A percentile compares a stretch with the other conserved stretches of the same genome.
Evolutionary conservation across 2,113 vertebrate species (phyloP).

Genomic region (Aspiorhynchus laticeps): DNA sequence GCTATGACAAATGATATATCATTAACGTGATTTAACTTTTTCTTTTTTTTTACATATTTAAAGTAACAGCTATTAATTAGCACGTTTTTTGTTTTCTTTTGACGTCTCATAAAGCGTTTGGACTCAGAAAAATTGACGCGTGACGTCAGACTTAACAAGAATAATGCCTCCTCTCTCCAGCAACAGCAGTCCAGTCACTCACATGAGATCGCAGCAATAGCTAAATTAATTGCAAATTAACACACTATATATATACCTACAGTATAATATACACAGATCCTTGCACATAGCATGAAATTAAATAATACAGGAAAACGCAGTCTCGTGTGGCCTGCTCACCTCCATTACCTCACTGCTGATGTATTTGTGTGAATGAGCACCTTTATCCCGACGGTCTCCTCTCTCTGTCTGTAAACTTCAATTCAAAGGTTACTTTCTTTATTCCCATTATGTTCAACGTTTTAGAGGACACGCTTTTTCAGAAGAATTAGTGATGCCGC

Average conservation of each 20-base stretch:
- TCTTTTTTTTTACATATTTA: neutral
- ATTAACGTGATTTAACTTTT: too few relatives aligned
- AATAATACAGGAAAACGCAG: neutral
- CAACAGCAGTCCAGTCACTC: neutral
- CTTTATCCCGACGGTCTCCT: neutral
- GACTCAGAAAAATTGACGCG: neutral
- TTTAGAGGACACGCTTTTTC: slow-evolving; percentile 57
- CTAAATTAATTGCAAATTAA: neutral
- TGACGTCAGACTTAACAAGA: neutral
- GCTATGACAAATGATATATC: neutral
- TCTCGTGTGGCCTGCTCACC: neutral
- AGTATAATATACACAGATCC: neutral
- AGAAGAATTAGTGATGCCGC: slow-evolving; percentile 57
- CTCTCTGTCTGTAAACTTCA: slow-evolving; percentile 37
- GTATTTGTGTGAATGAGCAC: slow-evolving; percentile 33
- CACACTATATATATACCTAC: neutral
- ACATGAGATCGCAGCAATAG: neutral
- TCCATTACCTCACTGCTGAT: slow-evolving; percentile 27
- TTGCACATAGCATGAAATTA: neutral
- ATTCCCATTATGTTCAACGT: slow-evolving; percentile 51
- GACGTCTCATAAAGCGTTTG: too few relatives aligned
- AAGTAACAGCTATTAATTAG: neutral
- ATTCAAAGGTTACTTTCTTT: slow-evolving; percentile 48
- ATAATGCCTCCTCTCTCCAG: neutral
- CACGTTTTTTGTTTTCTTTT: too few relatives aligned